phyloP scores from a whole-genome alignment of 2,888 invertebrate species.

The Julus scandinavius region DNA sequence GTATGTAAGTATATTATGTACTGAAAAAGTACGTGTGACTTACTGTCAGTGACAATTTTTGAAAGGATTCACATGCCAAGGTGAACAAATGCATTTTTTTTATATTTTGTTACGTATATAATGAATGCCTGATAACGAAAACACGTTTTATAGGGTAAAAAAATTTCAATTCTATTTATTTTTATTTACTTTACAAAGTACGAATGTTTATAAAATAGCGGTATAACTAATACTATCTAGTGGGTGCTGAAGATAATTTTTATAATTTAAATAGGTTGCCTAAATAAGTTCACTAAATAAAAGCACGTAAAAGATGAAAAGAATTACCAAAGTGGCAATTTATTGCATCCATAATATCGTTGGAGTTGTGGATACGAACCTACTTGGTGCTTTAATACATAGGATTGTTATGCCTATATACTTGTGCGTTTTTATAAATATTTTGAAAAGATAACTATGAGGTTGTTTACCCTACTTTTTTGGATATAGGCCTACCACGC shows the following conservation, averaged over 20 bases:
- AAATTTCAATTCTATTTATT: not conserved
- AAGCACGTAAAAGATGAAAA: not conserved
- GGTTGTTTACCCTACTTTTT: constrained; percentile 38
- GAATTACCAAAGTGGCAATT: constrained; percentile 30
- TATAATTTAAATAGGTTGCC: not conserved
- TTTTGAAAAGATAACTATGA: constrained; percentile 24
- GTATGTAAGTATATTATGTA: too few species aligned
- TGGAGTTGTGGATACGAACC: not conserved
- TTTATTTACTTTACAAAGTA: not conserved
- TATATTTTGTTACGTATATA: not conserved
- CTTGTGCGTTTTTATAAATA: not conserved
- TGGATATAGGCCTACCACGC: constrained; percentile 24
- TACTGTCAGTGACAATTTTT: not conserved
- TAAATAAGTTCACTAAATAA: not conserved
- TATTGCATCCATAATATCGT: not conserved
- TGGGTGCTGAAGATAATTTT: not conserved
- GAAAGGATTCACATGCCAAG: not conserved
- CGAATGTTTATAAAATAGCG: not conserved
- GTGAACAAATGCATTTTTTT: not conserved
- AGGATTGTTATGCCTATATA: not conserved
- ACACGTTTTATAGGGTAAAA: not conserved
- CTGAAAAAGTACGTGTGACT: too few species aligned
- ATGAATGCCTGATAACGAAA: not conserved
- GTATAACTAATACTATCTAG: not conserved
- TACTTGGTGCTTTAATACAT: not conserved